A percentile compares a stretch with the other conserved stretches of the same genome.
These are phyloP conservation scores for Oceanodroma leucorhoa DNA, from an alignment of 2,797 vertebrate species.

Conservation along the genomic window DNA sequence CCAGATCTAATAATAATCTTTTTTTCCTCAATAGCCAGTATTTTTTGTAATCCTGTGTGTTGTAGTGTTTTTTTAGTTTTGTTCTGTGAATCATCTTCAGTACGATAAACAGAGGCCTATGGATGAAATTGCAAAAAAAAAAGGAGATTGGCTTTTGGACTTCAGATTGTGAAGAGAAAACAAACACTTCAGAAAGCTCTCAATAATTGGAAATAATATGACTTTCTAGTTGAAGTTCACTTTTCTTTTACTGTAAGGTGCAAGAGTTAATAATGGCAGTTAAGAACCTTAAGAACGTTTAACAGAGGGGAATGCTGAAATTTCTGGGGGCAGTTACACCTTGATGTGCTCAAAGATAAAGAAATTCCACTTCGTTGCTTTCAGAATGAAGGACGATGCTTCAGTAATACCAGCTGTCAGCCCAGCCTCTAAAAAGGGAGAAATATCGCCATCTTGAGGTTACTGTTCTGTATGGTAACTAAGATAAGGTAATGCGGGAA, in stretches of 20 bases:
- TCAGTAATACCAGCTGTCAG: neutral
- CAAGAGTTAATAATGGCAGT: neutral
- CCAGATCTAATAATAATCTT: neutral
- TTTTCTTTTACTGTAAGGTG: neutral
- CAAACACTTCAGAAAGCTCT: neutral
- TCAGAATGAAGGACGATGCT: neutral
- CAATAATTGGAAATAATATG: neutral
- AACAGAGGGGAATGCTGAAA: neutral
- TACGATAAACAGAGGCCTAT: neutral
- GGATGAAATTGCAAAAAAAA: neutral
- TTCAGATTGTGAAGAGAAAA: neutral
- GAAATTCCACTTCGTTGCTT: neutral
- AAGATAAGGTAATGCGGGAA: fast-evolving
- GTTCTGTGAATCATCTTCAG: neutral
- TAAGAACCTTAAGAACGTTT: neutral
- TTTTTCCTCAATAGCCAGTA: neutral
- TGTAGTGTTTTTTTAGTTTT: neutral
- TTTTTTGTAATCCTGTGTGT: neutral
- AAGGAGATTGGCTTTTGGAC: neutral
- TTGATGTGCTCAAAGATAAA: neutral
- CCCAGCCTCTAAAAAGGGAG: neutral
- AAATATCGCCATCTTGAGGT: conserved; percentile 42
- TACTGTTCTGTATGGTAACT: neutral
- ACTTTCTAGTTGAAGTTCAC: neutral
- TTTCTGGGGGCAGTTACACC: neutral